These are phyloP conservation scores for Theretra japonica DNA, from an alignment of 2,888 invertebrate genomes.

Conservation along the genomic window DNA sequence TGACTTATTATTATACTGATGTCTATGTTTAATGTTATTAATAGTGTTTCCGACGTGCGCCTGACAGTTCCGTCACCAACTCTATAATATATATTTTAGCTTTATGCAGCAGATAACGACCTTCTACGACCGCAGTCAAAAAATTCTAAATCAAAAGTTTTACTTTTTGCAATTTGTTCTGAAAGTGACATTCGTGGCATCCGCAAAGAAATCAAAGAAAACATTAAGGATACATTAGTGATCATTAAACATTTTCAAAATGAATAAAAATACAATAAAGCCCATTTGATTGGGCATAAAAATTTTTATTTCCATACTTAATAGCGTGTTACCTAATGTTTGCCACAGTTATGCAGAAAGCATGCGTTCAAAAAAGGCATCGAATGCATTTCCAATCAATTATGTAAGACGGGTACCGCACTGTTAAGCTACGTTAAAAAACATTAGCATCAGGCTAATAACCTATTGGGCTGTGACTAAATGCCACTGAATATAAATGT, in stretches of 20 bases:
- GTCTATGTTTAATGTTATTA: constrained; percentile 11
- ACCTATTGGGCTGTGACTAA: constrained; percentile 26
- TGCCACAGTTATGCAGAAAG: constrained; percentile 27
- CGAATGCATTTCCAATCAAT: constrained; percentile 22
- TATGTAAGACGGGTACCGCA: constrained; percentile 24
- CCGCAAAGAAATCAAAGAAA: no score
- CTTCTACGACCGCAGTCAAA: background rate
- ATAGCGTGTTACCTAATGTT: constrained; percentile 10
- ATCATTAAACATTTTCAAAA: background rate
- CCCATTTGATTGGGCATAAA: background rate
- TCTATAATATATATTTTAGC: background rate
- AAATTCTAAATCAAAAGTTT: no score
- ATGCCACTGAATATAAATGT: constrained; percentile 22
- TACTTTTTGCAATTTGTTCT: no score
- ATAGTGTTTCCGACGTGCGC: background rate
- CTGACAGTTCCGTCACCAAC: background rate
- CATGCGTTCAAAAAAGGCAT: constrained; percentile 22
- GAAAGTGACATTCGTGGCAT: no score
- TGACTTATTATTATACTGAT: background rate
- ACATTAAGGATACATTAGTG: background rate
- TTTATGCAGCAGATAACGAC: background rate
- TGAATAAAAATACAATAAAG: background rate
- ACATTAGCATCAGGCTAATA: constrained; percentile 22
- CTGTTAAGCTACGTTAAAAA: constrained; percentile 13
- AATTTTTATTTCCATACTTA: background rate